phyloP scores from a whole-genome alignment of 30 jellyfish, hydroid and myxozoan species.

The Pelagia noctiluca region DNA sequence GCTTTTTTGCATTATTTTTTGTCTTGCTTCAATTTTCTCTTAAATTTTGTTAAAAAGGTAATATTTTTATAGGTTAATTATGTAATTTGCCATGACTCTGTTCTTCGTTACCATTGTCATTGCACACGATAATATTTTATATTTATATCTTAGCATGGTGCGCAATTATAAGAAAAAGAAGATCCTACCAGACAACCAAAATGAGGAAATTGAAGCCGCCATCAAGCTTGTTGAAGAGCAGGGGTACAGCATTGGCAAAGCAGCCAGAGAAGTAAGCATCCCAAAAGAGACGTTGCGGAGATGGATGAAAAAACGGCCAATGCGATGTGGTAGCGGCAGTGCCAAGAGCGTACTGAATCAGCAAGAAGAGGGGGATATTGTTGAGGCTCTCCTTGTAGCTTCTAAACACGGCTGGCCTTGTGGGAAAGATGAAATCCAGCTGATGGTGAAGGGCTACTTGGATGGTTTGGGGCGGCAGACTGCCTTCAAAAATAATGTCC shows the following conservation, averaged over 20 bases:
- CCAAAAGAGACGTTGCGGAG: conserved; percentile 37
- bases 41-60: not conserved
- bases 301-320: conserved; percentile 31
- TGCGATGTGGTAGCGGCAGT: conserved; percentile 23
- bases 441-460: conserved; percentile 46
- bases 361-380: conserved; percentile 20
- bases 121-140: no score
- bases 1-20: no score
- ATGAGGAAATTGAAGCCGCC: not conserved
- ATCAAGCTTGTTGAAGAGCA: conserved; percentile 2
- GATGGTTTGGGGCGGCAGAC: conserved; percentile 10
- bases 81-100: not conserved
- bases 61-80: not conserved
- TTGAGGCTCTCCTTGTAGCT: conserved; percentile 17
- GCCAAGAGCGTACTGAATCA: not conserved
- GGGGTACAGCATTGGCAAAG: not conserved
- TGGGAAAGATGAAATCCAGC: conserved; percentile 23
- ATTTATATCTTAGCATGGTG: not conserved
- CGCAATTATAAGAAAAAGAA: not conserved
- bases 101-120: not conserved
- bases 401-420: conserved; percentile 27
- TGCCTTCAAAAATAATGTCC: conserved; percentile 35
- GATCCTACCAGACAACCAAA: no score
- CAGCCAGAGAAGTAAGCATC: not conserved
- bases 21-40: no score